Evolutionary conservation across 2,888 invertebrate species (phyloP), one percentile per base, ranked within the genome.

Genomic region (Ernsta delagoae): DNA sequence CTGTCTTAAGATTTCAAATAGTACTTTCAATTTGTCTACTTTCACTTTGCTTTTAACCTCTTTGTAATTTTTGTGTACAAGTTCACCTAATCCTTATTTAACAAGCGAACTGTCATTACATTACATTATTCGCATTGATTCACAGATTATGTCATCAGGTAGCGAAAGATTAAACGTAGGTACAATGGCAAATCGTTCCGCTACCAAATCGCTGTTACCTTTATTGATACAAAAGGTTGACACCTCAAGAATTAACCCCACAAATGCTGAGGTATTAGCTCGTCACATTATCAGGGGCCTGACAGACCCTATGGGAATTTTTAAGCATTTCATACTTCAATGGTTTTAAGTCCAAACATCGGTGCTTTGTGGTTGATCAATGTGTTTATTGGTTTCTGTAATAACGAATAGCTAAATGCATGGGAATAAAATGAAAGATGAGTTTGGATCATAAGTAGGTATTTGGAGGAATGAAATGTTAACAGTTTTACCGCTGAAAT

Each of bases 271-370:
- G 82, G 80, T 78, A 76, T 79, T 82, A 80, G 78, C 77, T 78
- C 75, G 75, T 76, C 76, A 72, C 41, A 59, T 63, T 57, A 68
- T 56, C 8, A 16, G 45, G 73, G 79, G 74, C 78, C 76, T 75
- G 73, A 77, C 73, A 74, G 74, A 76, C 80, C 81, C 73, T 79
- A 83, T 92, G 92, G 90, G 92, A 92, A 92, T 84, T 80, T 84
- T 78, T 76, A 72, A 79, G 83, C 77, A 86, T 86, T 89, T 90
- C 87, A 84, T 81, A 81, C 84, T 80, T 90, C 77, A 90, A 90
- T 88, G 78, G 82, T 57, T 77, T 16, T 75, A 74, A 83, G 82
- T 88, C 86, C 79, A 90, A 90, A 90, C 87, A 89, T 83, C 80
- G 79, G 78, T 75, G 75, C 70, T 80, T 87, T 85, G 87, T 76